A percentile compares a stretch with the other conserved stretches of the same genome.
phyloP scores from a whole-genome alignment of 2,113 vertebrate genomes.

The Pollimyrus isidori region DNA sequence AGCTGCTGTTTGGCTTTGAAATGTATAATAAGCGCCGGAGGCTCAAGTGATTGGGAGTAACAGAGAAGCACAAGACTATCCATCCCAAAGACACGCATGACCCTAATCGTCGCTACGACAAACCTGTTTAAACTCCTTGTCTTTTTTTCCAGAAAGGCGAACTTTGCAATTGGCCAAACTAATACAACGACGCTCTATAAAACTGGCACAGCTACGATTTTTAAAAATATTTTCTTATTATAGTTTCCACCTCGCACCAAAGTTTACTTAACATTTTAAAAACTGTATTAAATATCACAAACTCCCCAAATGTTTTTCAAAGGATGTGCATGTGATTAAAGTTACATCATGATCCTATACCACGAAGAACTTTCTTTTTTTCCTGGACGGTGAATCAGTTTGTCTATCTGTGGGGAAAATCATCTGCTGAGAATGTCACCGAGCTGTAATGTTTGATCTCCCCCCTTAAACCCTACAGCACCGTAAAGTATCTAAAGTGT shows the following conservation, averaged over 20 bases:
- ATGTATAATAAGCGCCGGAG: background rate
- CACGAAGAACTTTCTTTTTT: background rate
- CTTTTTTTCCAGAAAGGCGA: background rate
- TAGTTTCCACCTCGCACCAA: background rate
- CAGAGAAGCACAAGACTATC: background rate
- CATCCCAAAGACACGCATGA: background rate
- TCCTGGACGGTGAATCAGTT: background rate
- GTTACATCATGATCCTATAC: background rate
- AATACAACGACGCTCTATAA: background rate
- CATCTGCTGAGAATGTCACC: background rate
- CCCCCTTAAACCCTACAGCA: constrained; percentile 38
- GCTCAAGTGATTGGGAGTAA: background rate
- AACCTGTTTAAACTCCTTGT: background rate
- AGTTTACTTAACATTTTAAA: background rate
- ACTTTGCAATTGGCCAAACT: background rate
- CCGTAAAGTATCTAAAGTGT: constrained; percentile 69
- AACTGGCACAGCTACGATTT: background rate
- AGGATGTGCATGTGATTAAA: background rate
- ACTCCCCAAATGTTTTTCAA: background rate
- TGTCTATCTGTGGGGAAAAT: background rate
- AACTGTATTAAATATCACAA: background rate
- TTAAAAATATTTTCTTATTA: background rate
- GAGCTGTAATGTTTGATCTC: constrained; percentile 2
- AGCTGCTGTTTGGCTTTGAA: background rate
- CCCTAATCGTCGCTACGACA: background rate